Evolutionary conservation across 2,888 invertebrate species (phyloP).

Genomic region (Oxycera nigricornis): DNA sequence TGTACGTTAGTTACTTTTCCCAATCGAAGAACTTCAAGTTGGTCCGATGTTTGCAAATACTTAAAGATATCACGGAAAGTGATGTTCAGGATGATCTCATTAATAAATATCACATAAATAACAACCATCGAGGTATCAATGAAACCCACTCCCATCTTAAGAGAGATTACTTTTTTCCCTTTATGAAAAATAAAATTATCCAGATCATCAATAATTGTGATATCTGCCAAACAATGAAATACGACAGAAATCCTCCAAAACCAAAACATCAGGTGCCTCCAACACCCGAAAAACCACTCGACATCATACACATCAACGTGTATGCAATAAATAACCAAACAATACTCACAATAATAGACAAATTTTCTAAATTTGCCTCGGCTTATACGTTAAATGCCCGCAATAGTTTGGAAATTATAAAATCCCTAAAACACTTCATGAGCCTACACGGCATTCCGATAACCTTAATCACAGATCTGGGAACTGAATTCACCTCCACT

Average conservation of each 20-base stretch:
- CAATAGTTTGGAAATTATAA: too few species aligned
- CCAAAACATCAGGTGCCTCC: conserved; percentile 18
- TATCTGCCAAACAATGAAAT: conserved; percentile 34
- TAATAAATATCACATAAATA: background rate
- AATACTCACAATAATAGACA: conserved; percentile 33
- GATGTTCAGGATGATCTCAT: background rate
- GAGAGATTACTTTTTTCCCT: conserved; percentile 39
- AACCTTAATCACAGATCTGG: too few species aligned
- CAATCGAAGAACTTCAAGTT: conserved; percentile 8
- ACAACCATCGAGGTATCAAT: conserved; percentile 36
- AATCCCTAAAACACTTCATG: too few species aligned
- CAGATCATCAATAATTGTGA: conserved; percentile 42
- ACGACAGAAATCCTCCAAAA: conserved; percentile 44
- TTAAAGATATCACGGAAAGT: conserved; percentile 3
- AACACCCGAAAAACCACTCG: conserved; percentile 39
- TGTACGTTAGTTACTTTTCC: conserved; percentile 25
- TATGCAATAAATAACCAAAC: conserved; percentile 27
- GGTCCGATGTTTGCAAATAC: background rate
- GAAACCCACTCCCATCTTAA: conserved; percentile 37
- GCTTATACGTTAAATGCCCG: too few species aligned
- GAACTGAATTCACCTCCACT: too few species aligned
- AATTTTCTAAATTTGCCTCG: conserved; percentile 37
- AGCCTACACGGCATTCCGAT: too few species aligned
- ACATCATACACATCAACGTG: conserved; percentile 9
- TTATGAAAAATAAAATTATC: conserved; percentile 40